A percentile compares a stretch with the other conserved stretches of the same genome.
These are phyloP conservation scores for Stylophora pistillata DNA, from an alignment of 64 coral and sea anemone species.

Conservation along the genomic window DNA sequence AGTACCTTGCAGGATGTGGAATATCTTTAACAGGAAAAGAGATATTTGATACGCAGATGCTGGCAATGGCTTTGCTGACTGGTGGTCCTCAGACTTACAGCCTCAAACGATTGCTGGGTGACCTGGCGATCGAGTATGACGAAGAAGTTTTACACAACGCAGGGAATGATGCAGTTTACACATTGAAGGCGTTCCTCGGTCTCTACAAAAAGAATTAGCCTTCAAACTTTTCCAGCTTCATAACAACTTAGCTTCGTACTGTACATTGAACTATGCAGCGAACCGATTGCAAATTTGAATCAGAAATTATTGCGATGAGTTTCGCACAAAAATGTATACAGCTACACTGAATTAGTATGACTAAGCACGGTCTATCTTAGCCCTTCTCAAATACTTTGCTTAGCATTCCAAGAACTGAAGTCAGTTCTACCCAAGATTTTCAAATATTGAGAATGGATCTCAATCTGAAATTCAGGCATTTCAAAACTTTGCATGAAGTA, in stretches of 20 bases:
- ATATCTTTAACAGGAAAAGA: conserved; percentile 4
- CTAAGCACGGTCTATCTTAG: too few species aligned
- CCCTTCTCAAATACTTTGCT: too few species aligned
- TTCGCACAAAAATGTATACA: too few species aligned
- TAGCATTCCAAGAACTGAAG: too few species aligned
- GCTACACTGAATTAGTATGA: too few species aligned
- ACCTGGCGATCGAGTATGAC: conserved; percentile 34
- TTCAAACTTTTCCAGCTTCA: not conserved
- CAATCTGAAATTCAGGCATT: too few species aligned
- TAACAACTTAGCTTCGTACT: not conserved
- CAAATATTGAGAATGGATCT: too few species aligned
- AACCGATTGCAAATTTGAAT: too few species aligned
- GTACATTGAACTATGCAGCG: too few species aligned
- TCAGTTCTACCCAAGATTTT: too few species aligned
- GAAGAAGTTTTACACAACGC: conserved; percentile 49
- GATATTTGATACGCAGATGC: conserved; percentile 51
- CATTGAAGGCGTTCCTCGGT: not conserved
- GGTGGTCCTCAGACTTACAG: conserved; percentile 24
- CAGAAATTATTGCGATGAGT: too few species aligned
- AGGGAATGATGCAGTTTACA: conserved; percentile 10
- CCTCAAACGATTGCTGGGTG: conserved; percentile 50
- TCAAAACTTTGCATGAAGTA: too few species aligned
- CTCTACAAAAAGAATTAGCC: not conserved
- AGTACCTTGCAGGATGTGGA: conserved; percentile 6
- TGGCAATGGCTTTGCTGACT: conserved; percentile 46